Base-by-base conservation (phyloP, 2,113 vertebrate genomes). In the Paedocypris sp. region DNA sequence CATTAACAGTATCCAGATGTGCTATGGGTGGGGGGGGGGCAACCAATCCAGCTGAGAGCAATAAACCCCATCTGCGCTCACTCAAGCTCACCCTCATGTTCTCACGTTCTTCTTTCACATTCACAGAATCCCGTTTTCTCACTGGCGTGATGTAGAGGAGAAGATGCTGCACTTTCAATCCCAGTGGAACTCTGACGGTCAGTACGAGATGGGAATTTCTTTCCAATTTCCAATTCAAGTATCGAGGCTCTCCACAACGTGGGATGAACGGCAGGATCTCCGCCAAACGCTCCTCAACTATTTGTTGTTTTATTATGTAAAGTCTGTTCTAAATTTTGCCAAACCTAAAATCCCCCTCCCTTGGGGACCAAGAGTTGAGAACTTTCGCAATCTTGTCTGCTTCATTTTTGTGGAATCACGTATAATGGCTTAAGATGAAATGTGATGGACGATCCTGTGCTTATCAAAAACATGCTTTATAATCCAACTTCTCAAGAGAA, bases 1-100 rank as follows among this genome's bases (percentile, higher is more conserved):
- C 22, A 8, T 13, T 57, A 57, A 57, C 53, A 19, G 26, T 43
- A 57, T 29, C 53, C 53, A 57, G 53, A 57, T 43, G 53, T 57
- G 22, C 31, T 31, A 7, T 19, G 18, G 12, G 11, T 12, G 32
- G 16, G n/a, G n/a, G n/a, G n/a, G n/a, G n/a, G n/a, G n/a, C n/a
- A n/a, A n/a, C n/a, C n/a, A n/a, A n/a, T n/a, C 26, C 39, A 29
- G 13, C 39, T 10, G 38, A 57, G 53, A 43, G 53, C 38, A 20
- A 43, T 57, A 32, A 57, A 43, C 19, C 38, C 42, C 25, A 57
- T 57, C 53, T 57, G 53, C 2, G 39, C 38, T 57, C 25, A 43
- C 25, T 2, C 39, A 23, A 43, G 43, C 25, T 42, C 35, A 41
- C 9, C 38, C 33, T 39, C 2, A 13, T 10, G 11, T 41, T 28